These are phyloP conservation scores for Nibea coibor DNA, from an alignment of 2,113 vertebrate genomes.

Conservation along the genomic window DNA sequence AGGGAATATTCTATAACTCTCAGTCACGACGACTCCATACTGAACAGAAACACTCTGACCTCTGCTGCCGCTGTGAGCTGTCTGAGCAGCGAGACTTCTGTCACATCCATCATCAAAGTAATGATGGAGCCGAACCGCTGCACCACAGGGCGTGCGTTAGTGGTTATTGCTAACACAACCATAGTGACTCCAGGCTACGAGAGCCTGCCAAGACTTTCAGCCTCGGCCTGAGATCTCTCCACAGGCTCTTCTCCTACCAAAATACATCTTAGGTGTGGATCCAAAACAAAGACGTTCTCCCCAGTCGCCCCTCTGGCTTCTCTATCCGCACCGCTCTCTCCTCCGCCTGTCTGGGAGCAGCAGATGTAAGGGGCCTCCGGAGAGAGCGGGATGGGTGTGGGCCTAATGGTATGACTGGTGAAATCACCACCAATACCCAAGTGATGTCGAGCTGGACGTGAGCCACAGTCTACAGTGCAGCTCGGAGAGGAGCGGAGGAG, in stretches of 20 bases:
- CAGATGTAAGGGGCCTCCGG: conserved; percentile 65
- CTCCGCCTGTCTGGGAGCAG: conserved; percentile 53
- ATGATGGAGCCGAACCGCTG: conserved; percentile 50
- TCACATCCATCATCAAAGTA: conserved; percentile 63
- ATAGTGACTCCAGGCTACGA: conserved; percentile 41
- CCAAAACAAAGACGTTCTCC: conserved; percentile 64
- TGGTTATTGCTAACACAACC: conserved; percentile 61
- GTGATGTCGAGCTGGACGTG: conserved; percentile 56
- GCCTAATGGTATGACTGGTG: conserved; percentile 61
- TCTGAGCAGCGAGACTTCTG: conserved; percentile 39
- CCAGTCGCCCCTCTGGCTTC: conserved; percentile 27
- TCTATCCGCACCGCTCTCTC: conserved; percentile 47
- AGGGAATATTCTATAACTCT: conserved; percentile 11
- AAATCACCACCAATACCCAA: conserved; percentile 70
- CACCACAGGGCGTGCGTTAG: conserved; percentile 65
- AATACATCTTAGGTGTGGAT: conserved; percentile 59
- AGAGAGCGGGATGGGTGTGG: conserved; percentile 72
- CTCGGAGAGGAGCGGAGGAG: conserved; percentile 14
- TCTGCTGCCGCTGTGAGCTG: conserved; percentile 15
- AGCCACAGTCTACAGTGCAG: conserved; percentile 49
- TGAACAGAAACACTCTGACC: background rate
- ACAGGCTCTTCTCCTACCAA: conserved; percentile 57
- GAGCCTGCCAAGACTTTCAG: conserved; percentile 62
- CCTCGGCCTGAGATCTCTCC: conserved; percentile 45
- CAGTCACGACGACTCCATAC: background rate